Base-by-base conservation (phyloP, 2,113 vertebrate genomes). In the Himantopus leucocephalus region DNA sequence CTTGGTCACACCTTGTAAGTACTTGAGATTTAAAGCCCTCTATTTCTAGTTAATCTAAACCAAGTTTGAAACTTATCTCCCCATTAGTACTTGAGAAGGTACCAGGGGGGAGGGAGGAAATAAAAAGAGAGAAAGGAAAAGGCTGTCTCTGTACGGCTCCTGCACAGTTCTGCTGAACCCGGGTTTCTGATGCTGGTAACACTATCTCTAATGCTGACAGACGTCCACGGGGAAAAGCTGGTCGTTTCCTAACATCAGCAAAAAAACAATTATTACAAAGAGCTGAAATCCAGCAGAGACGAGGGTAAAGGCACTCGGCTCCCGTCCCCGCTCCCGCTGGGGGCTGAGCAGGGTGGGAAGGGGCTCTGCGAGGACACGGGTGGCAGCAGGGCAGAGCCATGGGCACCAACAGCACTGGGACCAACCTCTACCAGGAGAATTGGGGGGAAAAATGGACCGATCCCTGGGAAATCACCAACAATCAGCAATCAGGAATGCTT, bases 1-100 rank as follows among this genome's bases (percentile, higher is more conserved):
- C 92, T 97, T 97, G 96, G 95, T 97, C 97, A 97, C 94, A 96
- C 95, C 96, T 96, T 94, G 93, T 97, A 97, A 97, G 63, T 91
- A 93, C 88, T 97, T 95, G 86, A 97, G 95, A 93, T 97, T 96
- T 97, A 97, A 96, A 96, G 27, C 82, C 85, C 92, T 95, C 83
- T 90, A 94, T 96, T 96, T 95, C 94, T 78, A 75, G 87, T 94
- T 96, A 96, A 97, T 97, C 95, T 97, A 97, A 96, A 95, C 83
- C 63, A 78, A 92, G 75, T 96, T 94, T 85, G 90, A 92, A 94
- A 97, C 68, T 95, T 97, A 96, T 96, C 85, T 98, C 83, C 26
- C 82, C 82, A 95, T 96, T 97, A 97, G 70, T 88, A 85, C 74
- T 95, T 90, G 94, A 95, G 95, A 94, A 95, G 74, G 79, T 77